These are phyloP conservation scores for Thysanoteuthis rhombus DNA, from an alignment of 2,888 invertebrate genomes.

Conservation along the genomic window DNA sequence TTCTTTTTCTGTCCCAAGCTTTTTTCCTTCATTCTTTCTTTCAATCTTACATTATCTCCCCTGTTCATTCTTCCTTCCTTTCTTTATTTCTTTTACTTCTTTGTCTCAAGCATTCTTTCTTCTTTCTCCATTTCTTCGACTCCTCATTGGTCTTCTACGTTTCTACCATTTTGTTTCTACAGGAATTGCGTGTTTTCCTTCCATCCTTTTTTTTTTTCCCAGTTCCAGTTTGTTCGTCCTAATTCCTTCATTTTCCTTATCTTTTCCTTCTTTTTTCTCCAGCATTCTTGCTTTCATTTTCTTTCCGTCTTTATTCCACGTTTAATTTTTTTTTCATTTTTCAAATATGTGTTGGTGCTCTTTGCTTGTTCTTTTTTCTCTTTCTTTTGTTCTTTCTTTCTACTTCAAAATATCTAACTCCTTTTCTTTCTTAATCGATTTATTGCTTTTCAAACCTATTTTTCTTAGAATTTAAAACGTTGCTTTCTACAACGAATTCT, in stretches of 20 bases:
- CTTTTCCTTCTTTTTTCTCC: not conserved
- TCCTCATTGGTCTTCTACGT: not conserved
- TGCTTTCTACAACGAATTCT: too few species aligned
- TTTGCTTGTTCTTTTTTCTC: not conserved
- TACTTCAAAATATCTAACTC: not conserved
- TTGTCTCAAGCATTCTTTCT: not conserved
- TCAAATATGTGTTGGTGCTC: too few species aligned
- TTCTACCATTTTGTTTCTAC: not conserved
- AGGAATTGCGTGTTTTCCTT: not conserved
- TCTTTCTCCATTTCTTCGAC: not conserved
- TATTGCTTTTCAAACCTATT: not conserved
- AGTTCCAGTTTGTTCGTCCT: not conserved
- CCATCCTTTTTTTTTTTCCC: not conserved
- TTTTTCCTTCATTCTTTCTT: not conserved
- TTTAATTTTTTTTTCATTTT: not conserved
- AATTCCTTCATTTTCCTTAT: not conserved
- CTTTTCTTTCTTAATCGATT: not conserved
- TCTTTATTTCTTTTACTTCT: not conserved
- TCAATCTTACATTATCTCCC: too few species aligned
- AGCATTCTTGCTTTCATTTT: not conserved
- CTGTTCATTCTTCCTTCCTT: not conserved
- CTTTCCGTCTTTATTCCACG: not conserved
- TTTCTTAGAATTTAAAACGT: too few species aligned
- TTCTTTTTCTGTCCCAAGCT: not conserved
- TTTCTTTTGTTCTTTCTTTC: too few species aligned